phyloP scores from a whole-genome alignment of 1,140 invertebrate species.

The Riptortus pedestris region DNA sequence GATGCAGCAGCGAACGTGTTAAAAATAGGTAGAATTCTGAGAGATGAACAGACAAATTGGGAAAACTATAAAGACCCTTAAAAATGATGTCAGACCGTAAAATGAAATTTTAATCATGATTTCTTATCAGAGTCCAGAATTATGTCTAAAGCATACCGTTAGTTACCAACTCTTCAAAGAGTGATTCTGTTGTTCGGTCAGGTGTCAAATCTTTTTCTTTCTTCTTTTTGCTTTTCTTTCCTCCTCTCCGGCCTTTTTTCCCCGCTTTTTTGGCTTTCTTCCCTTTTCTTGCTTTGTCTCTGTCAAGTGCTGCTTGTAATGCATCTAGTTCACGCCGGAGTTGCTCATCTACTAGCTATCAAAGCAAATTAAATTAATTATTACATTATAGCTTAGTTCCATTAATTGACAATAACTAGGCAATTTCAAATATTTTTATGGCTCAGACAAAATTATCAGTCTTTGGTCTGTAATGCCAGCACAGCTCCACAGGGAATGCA shows the following conservation, averaged over 20 bases:
- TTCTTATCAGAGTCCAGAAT: too few relatives aligned
- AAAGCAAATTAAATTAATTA: constrained; percentile 3
- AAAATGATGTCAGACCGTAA: too few relatives aligned
- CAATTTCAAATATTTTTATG: too few relatives aligned
- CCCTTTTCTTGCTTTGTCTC: constrained; percentile 50
- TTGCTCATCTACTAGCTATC: constrained; percentile 62
- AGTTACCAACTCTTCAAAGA: constrained; percentile 82
- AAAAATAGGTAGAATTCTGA: too few relatives aligned
- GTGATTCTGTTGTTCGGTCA: constrained; percentile 75
- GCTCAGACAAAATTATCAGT: too few relatives aligned
- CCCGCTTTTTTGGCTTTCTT: constrained; percentile 67
- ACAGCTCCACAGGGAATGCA: too few relatives aligned
- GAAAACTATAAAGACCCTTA: too few relatives aligned
- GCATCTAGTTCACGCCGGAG: constrained; percentile 74
- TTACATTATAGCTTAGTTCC: too few relatives aligned
- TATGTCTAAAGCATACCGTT: constrained; percentile 52
- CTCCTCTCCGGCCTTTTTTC: constrained; percentile 64
- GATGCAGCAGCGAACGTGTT: too few relatives aligned
- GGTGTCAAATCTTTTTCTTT: constrained; percentile 94
- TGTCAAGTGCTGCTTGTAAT: constrained; percentile 49
- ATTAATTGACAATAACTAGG: background rate
- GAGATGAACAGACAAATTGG: too few relatives aligned
- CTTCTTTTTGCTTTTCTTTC: constrained; percentile 81
- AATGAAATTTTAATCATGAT: too few relatives aligned
- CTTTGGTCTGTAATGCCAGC: too few relatives aligned